Conservation (phyloP, 2,113 vertebrate species). For the Boleophthalmus pectinirostris region DNA sequence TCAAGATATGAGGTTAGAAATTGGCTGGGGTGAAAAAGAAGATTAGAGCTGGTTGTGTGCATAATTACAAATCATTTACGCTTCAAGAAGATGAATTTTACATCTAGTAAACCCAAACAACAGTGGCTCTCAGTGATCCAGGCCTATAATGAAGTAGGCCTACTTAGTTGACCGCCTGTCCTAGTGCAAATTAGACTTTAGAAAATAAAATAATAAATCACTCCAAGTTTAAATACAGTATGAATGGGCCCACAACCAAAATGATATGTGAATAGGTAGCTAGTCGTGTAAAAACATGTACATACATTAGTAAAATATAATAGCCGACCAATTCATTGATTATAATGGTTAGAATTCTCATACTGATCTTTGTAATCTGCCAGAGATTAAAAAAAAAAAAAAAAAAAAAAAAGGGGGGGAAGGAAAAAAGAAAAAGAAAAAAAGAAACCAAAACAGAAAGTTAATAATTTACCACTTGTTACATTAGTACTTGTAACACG, state of each 20-base stretch:
- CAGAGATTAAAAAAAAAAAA: too few relatives aligned
- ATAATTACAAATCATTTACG: not conserved
- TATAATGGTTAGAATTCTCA: too few relatives aligned
- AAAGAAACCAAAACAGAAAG: not conserved
- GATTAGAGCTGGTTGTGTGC: not conserved
- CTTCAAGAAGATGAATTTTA: not conserved
- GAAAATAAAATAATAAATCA: too few relatives aligned
- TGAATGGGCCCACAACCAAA: too few relatives aligned
- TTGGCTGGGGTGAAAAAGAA: not conserved
- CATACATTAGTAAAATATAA: too few relatives aligned
- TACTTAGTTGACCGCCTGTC: not conserved
- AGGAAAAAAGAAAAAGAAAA: not conserved
- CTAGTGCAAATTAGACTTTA: too few relatives aligned
- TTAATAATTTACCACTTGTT: not conserved
- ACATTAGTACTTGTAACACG: not conserved
- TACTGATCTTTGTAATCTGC: not conserved
- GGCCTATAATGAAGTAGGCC: not conserved
- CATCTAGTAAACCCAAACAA: not conserved
- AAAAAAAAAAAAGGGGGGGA: too few relatives aligned
- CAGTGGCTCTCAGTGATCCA: not conserved
- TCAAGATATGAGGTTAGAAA: constrained; percentile 10
- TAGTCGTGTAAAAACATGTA: too few relatives aligned
- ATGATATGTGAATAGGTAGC: too few relatives aligned
- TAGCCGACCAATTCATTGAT: too few relatives aligned
- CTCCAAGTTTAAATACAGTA: too few relatives aligned